Evolutionary conservation across 2,797 vertebrate species (phyloP).

Genomic region (Kryptopterus vitreolus): DNA sequence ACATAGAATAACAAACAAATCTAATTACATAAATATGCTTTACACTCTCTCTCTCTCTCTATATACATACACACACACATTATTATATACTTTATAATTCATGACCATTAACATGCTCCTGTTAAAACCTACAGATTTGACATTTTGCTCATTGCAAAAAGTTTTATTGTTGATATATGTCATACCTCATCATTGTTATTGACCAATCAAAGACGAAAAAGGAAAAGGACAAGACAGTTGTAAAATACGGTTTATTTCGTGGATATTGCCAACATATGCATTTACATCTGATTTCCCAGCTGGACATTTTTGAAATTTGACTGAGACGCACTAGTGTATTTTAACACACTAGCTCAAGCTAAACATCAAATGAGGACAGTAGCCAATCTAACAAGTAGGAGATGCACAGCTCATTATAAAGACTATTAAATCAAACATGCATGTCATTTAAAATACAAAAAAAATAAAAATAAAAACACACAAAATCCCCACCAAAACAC

Average conservation of each 20-base stretch:
- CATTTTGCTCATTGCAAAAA: too few relatives aligned
- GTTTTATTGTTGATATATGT: neutral
- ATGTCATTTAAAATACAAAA: conserved; percentile 15
- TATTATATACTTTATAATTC: too few relatives aligned
- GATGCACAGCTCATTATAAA: conserved; percentile 1
- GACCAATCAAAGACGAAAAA: neutral
- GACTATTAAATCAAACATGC: conserved; percentile 22
- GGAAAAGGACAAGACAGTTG: neutral
- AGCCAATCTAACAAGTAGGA: conserved; percentile 24
- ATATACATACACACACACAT: too few relatives aligned
- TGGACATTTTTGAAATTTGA: neutral
- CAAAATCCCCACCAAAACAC: neutral
- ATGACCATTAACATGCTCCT: too few relatives aligned
- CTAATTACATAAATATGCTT: too few relatives aligned
- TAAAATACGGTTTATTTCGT: conserved; percentile 37
- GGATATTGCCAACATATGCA: conserved; percentile 18
- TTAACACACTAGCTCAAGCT: neutral
- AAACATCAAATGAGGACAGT: neutral
- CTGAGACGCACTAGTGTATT: neutral
- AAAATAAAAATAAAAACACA: neutral
- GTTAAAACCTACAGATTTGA: neutral
- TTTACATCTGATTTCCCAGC: conserved; percentile 19
- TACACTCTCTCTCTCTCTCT: too few relatives aligned
- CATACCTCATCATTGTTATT: neutral
- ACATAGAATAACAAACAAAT: too few relatives aligned